Conservation (phyloP, 2,113 vertebrate species). For the Phainopepla nitens region DNA sequence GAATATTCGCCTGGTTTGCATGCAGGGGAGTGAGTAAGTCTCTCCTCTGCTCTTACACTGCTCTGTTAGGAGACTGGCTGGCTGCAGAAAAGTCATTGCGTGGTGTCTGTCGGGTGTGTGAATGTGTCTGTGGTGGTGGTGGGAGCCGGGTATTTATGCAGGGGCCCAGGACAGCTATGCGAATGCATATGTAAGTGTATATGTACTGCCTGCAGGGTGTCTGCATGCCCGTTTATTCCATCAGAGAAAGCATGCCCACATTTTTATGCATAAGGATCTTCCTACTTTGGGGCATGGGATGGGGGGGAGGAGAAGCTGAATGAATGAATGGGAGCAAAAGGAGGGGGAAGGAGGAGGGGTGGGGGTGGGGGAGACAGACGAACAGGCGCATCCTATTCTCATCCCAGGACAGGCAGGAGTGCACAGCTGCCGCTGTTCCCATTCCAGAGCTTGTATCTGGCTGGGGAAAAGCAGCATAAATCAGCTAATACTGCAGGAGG, state of each 20-base stretch:
- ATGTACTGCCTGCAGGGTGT: neutral
- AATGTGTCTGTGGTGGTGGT: neutral
- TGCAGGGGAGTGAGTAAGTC: conserved; percentile 3
- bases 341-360: conserved; percentile 17
- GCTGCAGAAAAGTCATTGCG: conserved; percentile 51
- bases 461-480: conserved; percentile 37
- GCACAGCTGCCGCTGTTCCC: conserved; percentile 11
- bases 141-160: neutral
- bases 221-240: neutral
- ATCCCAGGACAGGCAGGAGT: conserved; percentile 42
- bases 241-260: conserved; percentile 12
- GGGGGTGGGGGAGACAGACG: neutral
- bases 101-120: conserved; percentile 32
- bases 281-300: conserved; percentile 28
- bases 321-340: conserved; percentile 57
- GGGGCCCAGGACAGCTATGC: conserved; percentile 1
- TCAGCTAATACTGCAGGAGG: conserved; percentile 47
- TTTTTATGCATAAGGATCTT: conserved; percentile 33
- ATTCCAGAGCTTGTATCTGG: conserved; percentile 18
- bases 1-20: neutral
- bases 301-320: conserved; percentile 37
- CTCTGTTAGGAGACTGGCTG: conserved; percentile 21
- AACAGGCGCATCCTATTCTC: conserved; percentile 33
- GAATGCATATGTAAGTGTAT: neutral
- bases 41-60: neutral